Base-by-base conservation (phyloP, 2,797 vertebrate genomes). In the Anguilla anguilla region DNA sequence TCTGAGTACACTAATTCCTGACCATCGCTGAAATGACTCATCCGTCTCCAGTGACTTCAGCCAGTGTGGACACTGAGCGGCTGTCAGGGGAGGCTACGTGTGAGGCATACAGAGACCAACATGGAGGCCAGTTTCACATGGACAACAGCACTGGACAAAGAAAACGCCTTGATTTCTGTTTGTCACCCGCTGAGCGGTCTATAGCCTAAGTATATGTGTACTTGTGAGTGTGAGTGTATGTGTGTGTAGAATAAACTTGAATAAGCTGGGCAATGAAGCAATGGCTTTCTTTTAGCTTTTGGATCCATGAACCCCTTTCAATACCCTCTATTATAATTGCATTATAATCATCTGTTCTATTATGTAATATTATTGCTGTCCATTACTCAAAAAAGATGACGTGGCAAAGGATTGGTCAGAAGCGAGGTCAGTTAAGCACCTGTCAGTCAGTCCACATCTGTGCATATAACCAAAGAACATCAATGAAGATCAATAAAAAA, bases 1-100 rank as follows among this genome's bases (percentile, higher is more conserved):
- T 88, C 85, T 83, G 88, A 89, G 89, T 90, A 91, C 89, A 90
- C 89, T 89, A 67, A 86, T 91, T 89, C 88, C 88, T 91, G 90
- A 89, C 89, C 88, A 69, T 88, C 31, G 53, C 89, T 88, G 88
- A 88, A 90, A 90, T 91, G 89, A 89, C 89, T 89, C 88, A 91
- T 91, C 90, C 88, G 89, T 91, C 90, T 89, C 89, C 85, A 89
- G 90, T 87, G 90, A 90, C 89, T 91, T 84, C 79, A 88, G 89
- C 91, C 88, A 86, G 51, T 87, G 88, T 91, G 90, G 91, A 92
- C 90, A 89, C 88, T 90, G 90, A 90, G 83, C 39, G 74, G 72
- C 89, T 86, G 89, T 89, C 91, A 90, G 88, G 87, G 89, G 87
- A 87, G 89, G 88, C 87, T 85, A 83, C 59, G 87, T 17, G 28